phyloP scores from a whole-genome alignment of 2,888 invertebrate species.

The Oegoconia quadripuncta region DNA sequence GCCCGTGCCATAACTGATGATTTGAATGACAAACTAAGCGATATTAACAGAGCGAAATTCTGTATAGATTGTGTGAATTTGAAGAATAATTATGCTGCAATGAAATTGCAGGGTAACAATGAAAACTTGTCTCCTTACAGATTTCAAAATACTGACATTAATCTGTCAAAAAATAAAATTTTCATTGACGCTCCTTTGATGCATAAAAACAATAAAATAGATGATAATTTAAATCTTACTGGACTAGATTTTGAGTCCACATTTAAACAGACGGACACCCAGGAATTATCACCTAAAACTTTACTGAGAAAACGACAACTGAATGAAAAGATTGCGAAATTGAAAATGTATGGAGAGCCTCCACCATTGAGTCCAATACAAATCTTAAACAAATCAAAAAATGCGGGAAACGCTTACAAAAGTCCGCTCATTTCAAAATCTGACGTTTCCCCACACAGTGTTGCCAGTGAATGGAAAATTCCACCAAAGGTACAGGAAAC shows the following conservation, averaged over 20 bases:
- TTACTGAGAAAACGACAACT: constrained; percentile 48
- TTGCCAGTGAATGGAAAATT: constrained; percentile 26
- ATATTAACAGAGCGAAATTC: constrained; percentile 37
- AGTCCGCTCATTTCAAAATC: constrained; percentile 45
- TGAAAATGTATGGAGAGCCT: constrained; percentile 76
- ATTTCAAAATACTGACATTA: constrained; percentile 43
- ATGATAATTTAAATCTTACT: constrained; percentile 51
- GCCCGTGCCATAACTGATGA: constrained; percentile 64
- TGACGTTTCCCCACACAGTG: constrained; percentile 26
- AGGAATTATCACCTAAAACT: constrained; percentile 44
- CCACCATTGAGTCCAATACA: constrained; percentile 74
- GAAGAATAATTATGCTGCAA: constrained; percentile 43
- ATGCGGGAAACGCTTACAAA: constrained; percentile 56
- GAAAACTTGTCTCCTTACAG: constrained; percentile 60
- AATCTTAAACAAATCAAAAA: constrained; percentile 54
- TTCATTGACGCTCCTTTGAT: constrained; percentile 52
- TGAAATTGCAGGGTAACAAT: constrained; percentile 28
- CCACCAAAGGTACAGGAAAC: constrained; percentile 21
- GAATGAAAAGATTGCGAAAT: constrained; percentile 64
- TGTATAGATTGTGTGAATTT: constrained; percentile 48
- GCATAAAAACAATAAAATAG: constrained; percentile 23
- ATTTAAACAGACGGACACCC: constrained; percentile 50
- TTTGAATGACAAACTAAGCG: constrained; percentile 49
- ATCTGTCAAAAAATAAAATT: constrained; percentile 45
- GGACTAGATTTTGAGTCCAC: constrained; percentile 70